Evolutionary conservation across 1,140 invertebrate genomes (phyloP), one percentile per base, ranked within the genome.

Genomic region (Aporrectodea caliginosa): DNA sequence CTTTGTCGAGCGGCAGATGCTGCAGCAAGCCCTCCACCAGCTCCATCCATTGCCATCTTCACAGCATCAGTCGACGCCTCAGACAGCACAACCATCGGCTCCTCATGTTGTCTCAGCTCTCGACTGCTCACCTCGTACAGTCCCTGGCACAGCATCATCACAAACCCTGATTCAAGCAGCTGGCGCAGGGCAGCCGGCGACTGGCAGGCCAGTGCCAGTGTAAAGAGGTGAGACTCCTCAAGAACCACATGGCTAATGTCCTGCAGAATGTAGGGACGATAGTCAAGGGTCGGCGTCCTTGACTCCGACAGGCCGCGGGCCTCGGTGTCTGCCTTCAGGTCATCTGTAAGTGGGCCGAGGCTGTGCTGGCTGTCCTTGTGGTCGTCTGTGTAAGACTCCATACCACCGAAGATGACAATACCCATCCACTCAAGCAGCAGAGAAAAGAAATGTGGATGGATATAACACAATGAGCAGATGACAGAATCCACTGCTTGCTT

Each of bases 381-480:
- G 86, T 93, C 93, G 84, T 93, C 93, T 0, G 92, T 93, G 84
- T 91, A 71, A 16, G 84, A 82, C 73, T 82, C 82, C 29, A 71
- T 27, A 6, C 31, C 58, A 1, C 84, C 89, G 0, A 87, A 87
- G 30, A 90, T 85, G 81, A 90, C 79, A 32, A 95, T 92, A 77
- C 92, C 92, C 85, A 95, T 91, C 84, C 91, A 92, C 83, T 92
- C 91, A 30, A 96, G 85, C 12, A 96, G 86, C 79, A 92, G 89
- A 31, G 91, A 91, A 82, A 95, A 95, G 30, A 94, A 88, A 71
- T 92, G 91, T 0, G 94, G 92, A 80, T 92, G 91, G 34, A 95
- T 93, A 85, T 92, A 93, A 85, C 94, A 96, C 81, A 95, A 90
- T 0, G 94, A 92, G 84, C 94, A 96, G 16, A 97, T 86, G 2